These are phyloP conservation scores for Micromussa lordhowensis DNA, from an alignment of 92 coral and sea anemone species.

Conservation along the genomic window DNA sequence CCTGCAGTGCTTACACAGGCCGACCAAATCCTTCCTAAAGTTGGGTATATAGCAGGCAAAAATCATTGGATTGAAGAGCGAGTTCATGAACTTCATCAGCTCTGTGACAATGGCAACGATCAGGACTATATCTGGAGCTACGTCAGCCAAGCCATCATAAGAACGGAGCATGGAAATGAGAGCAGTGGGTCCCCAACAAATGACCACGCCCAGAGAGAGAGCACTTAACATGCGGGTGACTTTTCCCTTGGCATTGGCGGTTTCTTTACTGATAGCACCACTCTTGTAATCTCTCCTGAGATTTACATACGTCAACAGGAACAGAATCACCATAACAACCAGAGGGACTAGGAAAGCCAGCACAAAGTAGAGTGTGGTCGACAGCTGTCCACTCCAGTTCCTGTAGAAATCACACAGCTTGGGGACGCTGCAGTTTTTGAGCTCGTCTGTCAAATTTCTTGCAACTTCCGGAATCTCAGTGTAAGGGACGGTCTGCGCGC, in stretches of 20 bases:
- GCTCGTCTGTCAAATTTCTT: conserved; percentile 12
- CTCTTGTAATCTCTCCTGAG: conserved; percentile 47
- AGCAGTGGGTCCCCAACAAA: conserved; percentile 71
- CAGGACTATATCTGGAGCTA: conserved; percentile 28
- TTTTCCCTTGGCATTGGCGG: conserved; percentile 64
- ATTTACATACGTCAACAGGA: conserved; percentile 40
- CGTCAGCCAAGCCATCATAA: conserved; percentile 42
- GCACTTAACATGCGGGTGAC: conserved; percentile 64
- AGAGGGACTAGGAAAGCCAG: conserved; percentile 69
- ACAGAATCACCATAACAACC: conserved; percentile 55
- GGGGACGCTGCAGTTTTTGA: conserved; percentile 26
- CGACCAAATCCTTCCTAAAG: conserved; percentile 64
- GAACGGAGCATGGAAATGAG: conserved; percentile 68
- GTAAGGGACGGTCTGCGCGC: conserved; percentile 53
- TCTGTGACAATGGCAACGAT: conserved; percentile 41
- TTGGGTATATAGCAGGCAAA: conserved; percentile 72
- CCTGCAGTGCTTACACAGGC: conserved; percentile 11
- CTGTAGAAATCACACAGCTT: conserved; percentile 68
- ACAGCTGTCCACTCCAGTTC: conserved; percentile 67
- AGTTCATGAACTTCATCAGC: conserved; percentile 64
- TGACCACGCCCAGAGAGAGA: conserved; percentile 61
- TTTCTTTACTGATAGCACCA: conserved; percentile 45
- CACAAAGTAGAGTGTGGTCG: conserved; percentile 71
- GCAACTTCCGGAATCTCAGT: conserved; percentile 53
- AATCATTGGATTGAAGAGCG: conserved; percentile 70